Evolutionary conservation across 2,888 invertebrate species (phyloP).

Genomic region (Metellina segmentata): DNA sequence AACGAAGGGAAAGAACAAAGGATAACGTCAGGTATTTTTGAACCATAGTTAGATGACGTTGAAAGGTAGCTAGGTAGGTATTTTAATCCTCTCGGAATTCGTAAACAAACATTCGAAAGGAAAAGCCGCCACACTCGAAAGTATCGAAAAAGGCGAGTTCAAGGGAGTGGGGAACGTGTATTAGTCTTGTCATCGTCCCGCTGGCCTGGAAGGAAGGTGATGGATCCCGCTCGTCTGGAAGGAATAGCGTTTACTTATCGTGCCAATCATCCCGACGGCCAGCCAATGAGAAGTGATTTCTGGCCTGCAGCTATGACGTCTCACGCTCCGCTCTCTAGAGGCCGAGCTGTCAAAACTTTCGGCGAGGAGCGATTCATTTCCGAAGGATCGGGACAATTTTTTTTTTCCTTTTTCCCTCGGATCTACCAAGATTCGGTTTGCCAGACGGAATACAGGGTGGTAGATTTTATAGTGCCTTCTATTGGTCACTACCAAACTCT

Average conservation of each 20-base stretch:
- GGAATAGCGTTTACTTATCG: constrained; percentile 48
- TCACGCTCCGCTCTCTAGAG: background rate
- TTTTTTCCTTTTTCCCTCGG: no score
- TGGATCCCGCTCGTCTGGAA: constrained; percentile 41
- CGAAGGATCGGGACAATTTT: no score
- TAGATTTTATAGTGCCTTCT: no score
- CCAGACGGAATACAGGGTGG: no score
- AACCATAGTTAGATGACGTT: no score
- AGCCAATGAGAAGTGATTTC: constrained; percentile 42
- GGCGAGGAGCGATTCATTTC: constrained; percentile 7
- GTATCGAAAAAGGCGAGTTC: background rate
- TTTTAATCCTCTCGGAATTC: no score
- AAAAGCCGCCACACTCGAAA: background rate
- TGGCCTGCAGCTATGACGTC: constrained; percentile 1
- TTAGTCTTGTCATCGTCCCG: constrained; percentile 28
- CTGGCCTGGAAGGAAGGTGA: constrained; percentile 2
- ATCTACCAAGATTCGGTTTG: no score
- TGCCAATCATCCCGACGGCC: constrained; percentile 53
- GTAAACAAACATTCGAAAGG: no score
- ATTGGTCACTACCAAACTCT: no score
- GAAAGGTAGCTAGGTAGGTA: no score
- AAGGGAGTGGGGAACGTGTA: background rate
- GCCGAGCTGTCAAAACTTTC: constrained; percentile 26
- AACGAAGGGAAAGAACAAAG: no score
- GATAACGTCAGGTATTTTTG: no score